Evolutionary conservation across 2,888 invertebrate genomes (phyloP).

Genomic region (Platynereis dumerilii): DNA sequence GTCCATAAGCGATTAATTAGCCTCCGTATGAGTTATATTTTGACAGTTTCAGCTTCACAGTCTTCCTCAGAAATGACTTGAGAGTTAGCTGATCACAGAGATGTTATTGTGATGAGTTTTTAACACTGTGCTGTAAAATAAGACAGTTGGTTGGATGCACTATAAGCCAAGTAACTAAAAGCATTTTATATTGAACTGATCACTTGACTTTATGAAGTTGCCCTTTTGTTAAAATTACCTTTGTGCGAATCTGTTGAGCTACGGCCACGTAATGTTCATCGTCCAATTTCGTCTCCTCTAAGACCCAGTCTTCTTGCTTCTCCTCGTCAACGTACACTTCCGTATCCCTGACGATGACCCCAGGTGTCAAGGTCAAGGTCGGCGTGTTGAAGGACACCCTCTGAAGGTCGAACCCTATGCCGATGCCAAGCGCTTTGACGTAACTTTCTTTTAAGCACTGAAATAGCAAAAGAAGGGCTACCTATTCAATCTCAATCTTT

Average conservation of each 20-base stretch:
- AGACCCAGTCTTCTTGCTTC: conserved; percentile 73
- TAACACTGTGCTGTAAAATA: no score
- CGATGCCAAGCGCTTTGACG: conserved; percentile 87
- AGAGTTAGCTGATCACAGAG: no score
- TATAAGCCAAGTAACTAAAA: no score
- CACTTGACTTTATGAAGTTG: no score
- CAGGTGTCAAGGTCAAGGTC: conserved; percentile 6
- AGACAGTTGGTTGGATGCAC: no score
- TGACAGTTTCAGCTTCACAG: no score
- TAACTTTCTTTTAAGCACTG: conserved; percentile 92
- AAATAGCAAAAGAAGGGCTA: neutral
- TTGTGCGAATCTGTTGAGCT: conserved; percentile 22
- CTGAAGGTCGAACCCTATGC: conserved; percentile 79
- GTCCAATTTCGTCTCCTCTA: conserved; percentile 84
- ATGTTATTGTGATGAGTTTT: no score
- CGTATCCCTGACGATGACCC: conserved; percentile 69
- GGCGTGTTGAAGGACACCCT: conserved; percentile 76
- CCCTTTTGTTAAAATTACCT: neutral
- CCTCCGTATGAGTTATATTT: no score
- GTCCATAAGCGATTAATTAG: no score
- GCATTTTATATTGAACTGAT: no score
- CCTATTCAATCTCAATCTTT: no score
- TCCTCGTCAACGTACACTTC: conserved; percentile 71
- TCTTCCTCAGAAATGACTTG: no score
- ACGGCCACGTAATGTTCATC: conserved; percentile 81